Conservation (phyloP, 2,113 vertebrate species). For the Cyprinodon tularosa region DNA sequence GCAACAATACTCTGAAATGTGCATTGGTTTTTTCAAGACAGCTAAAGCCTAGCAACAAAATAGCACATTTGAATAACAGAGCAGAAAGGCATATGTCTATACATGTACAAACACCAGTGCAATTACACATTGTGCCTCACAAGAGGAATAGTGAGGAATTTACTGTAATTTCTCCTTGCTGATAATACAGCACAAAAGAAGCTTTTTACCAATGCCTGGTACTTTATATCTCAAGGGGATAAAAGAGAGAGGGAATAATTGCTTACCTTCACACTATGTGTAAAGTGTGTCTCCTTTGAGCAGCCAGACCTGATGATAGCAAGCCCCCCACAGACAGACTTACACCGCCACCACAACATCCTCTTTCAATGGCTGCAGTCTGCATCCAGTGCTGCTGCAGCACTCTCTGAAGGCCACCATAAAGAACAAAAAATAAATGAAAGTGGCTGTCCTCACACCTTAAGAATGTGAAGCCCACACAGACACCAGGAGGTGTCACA, state of each 20-base stretch:
- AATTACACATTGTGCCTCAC: constrained; percentile 7
- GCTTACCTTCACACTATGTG: constrained; percentile 44
- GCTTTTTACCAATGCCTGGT: constrained; percentile 43
- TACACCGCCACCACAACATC: background rate
- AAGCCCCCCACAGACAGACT: background rate
- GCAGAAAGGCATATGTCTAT: background rate
- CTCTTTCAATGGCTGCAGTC: constrained; percentile 8
- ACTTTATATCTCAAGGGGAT: constrained; percentile 35
- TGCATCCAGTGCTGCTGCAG: constrained; percentile 11
- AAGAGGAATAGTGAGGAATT: background rate
- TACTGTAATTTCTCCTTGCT: constrained; percentile 27
- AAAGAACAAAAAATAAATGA: constrained; percentile 6
- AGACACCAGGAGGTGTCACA: constrained; percentile 12
- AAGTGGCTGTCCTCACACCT: constrained; percentile 20
- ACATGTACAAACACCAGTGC: background rate
- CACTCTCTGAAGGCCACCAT: constrained; percentile 1
- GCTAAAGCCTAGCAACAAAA: background rate
- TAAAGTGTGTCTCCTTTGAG: constrained; percentile 49
- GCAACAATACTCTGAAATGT: background rate
- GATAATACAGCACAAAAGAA: constrained; percentile 40
- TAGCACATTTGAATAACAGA: background rate
- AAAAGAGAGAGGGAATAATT: constrained; percentile 55
- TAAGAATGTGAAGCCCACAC: constrained; percentile 8
- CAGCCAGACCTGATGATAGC: constrained; percentile 24
- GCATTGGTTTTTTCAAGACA: background rate